Base-by-base conservation (phyloP, 2,888 invertebrate species). In the Petrolisthes manimaculis region DNA sequence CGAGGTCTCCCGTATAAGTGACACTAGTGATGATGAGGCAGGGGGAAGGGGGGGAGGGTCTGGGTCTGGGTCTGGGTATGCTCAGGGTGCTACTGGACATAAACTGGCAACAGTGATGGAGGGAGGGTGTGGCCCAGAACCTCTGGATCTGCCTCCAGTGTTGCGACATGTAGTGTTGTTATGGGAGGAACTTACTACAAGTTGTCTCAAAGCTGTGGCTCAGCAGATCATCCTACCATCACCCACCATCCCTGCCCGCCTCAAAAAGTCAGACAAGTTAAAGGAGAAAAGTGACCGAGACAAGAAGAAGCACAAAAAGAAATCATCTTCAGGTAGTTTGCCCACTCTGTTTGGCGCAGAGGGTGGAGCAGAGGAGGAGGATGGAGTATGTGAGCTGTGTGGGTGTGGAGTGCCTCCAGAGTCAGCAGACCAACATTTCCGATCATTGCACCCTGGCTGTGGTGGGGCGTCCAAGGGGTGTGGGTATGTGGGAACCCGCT, bases 361-460 rank as follows among this genome's bases (percentile, higher is more conserved):
- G 69, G 91, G 91, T 21, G 91, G 86, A 8, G 91, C 86, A 24
- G 91, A 91, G 21, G 92, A 92, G 67, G 84, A 94, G 92, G 93
- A 94, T 93, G 92, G 94, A 91, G 89, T 93, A 91, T 99, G 99
- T 93, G 98, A 99, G 93, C 94, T 99, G 69, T 99, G 99, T 93
- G 97, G 96, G 5, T 95, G 93, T 55, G 92, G 92, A 89, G 93
- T 92, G 91, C 93, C 93, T n/a, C 93, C 93, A 88, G 86, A 89
- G 12, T 77, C 71, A 77, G 56, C 83, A 54, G 81, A 89, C 51
- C 96, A 96, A 92, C 99, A 99, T 93, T 97, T 99, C 97, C 95
- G 96, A 61, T 95, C 96, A 92, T 94, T 95, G 74, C 99, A 99
- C 94, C 96, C 97, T 0, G 99, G 99, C 0, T 99, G 99, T 93